Conservation (phyloP, 2,888 invertebrate genomes). For the Himalopsyche japonica region DNA sequence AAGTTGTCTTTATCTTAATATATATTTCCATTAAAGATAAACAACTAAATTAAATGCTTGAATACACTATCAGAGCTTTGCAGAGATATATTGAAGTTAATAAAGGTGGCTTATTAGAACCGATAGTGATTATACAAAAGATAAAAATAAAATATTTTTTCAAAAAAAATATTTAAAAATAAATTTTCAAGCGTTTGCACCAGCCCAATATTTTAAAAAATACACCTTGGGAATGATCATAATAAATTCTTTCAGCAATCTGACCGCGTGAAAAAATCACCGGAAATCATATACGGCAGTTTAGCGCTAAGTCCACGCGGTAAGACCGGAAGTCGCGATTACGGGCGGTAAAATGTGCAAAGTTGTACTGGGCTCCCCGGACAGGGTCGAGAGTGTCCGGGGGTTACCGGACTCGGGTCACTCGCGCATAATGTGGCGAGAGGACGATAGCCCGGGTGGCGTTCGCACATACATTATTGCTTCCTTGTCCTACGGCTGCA, state of each 20-base stretch:
- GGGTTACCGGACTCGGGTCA: slow-evolving; percentile 15
- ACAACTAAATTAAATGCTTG: too few relatives aligned
- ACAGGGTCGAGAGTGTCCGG: neutral
- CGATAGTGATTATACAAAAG: too few relatives aligned
- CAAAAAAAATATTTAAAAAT: too few relatives aligned
- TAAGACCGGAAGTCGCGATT: slow-evolving; percentile 31
- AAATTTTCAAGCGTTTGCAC: too few relatives aligned
- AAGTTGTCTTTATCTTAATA: too few relatives aligned
- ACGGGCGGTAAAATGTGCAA: slow-evolving; percentile 36
- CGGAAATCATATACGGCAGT: neutral
- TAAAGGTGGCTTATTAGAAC: too few relatives aligned
- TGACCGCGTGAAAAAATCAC: neutral
- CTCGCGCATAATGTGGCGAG: slow-evolving; percentile 13
- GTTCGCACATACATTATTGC: slow-evolving; percentile 31
- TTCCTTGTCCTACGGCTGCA: slow-evolving; percentile 5
- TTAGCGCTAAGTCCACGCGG: neutral
- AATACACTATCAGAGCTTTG: too few relatives aligned
- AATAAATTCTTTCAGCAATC: neutral
- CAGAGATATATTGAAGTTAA: too few relatives aligned
- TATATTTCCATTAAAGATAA: too few relatives aligned
- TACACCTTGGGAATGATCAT: neutral
- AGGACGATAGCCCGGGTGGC: slow-evolving; percentile 18
- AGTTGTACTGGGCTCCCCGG: slow-evolving; percentile 20
- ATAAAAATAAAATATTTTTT: too few relatives aligned
- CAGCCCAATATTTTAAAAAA: neutral